Evolutionary conservation across 2,888 invertebrate species (phyloP).

Genomic region (Amiota communis): DNA sequence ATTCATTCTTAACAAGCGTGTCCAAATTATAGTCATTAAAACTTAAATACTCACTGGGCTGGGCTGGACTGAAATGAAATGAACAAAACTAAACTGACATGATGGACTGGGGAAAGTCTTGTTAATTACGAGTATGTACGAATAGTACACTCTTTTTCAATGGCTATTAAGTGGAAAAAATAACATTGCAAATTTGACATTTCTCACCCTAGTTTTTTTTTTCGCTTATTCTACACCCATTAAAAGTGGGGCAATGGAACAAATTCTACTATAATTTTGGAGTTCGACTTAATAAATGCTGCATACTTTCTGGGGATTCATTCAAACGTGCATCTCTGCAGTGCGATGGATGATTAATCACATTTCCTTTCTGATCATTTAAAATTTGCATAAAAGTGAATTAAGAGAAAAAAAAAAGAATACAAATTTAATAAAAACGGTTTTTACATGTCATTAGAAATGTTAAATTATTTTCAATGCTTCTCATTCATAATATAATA

Average conservation of each 20-base stretch:
- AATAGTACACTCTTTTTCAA: too few relatives aligned
- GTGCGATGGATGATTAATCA: background rate
- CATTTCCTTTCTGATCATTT: background rate
- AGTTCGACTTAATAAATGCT: background rate
- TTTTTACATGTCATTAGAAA: too few relatives aligned
- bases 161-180: background rate
- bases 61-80: background rate
- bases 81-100: background rate
- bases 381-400: background rate
- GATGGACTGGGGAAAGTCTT: background rate
- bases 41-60: background rate
- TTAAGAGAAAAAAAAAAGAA: too few relatives aligned
- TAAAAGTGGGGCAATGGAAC: slow-evolving; percentile 18
- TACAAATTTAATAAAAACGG: too few relatives aligned
- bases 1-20: background rate
- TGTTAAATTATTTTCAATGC: too few relatives aligned
- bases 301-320: slow-evolving; percentile 22
- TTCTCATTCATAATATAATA: too few relatives aligned
- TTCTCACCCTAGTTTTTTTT: background rate
- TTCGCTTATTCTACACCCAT: background rate
- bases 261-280: background rate
- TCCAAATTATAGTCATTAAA: slow-evolving; percentile 10
- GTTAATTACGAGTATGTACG: background rate
- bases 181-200: background rate
- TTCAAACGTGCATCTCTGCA: background rate